Evolutionary conservation across 2,113 vertebrate genomes (phyloP).

Genomic region (Cricetomys ansorgei): DNA sequence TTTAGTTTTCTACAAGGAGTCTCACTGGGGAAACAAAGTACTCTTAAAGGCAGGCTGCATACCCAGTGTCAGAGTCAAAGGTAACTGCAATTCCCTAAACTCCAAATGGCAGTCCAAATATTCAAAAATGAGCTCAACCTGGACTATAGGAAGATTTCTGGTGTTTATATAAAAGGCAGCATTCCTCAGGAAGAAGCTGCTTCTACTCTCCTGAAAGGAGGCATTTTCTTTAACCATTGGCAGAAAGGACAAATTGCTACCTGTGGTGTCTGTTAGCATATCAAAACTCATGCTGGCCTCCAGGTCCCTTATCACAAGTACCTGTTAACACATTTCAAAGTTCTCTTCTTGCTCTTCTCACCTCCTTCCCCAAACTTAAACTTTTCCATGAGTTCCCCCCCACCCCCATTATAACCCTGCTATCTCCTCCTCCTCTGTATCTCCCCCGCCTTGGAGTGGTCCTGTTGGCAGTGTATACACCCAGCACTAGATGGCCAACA

Average conservation of each 20-base stretch:
- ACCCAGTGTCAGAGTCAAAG: background rate
- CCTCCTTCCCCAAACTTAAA: too few species aligned
- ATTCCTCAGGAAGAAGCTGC: background rate
- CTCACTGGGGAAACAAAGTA: background rate
- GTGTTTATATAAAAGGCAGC: background rate
- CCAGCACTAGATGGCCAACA: background rate
- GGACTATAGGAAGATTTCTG: background rate
- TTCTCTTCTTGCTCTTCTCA: background rate
- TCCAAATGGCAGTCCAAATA: too few species aligned
- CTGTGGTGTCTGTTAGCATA: background rate
- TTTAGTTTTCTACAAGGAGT: background rate
- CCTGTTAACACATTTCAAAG: background rate
- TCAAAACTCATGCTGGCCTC: background rate
- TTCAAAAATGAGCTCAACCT: background rate
- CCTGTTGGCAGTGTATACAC: background rate
- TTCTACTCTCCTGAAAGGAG: background rate
- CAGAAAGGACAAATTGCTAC: background rate
- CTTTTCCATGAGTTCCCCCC: background rate
- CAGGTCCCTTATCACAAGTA: background rate
- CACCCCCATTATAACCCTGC: background rate
- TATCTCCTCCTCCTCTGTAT: background rate
- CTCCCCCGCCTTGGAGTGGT: background rate
- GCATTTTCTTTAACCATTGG: background rate
- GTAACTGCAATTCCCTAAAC: background rate
- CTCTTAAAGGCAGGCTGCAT: background rate